Conservation (phyloP, 2,888 invertebrate genomes). For the Steinernema carpocapsae region DNA sequence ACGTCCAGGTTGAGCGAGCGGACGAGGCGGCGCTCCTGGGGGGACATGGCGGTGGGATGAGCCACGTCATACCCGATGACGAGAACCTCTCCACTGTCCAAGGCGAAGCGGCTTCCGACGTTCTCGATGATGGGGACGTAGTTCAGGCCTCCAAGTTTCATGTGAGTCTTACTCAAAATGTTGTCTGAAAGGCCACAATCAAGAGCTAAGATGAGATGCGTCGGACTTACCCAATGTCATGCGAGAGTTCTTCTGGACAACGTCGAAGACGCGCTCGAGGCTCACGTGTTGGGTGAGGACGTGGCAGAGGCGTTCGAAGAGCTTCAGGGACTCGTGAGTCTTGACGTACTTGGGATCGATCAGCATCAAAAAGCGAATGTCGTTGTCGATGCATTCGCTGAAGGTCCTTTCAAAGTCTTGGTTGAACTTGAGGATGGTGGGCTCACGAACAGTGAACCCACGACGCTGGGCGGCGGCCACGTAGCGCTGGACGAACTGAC, state of each 20-base stretch:
- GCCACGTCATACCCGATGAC: slow-evolving; percentile 51
- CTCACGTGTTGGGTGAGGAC: slow-evolving; percentile 46
- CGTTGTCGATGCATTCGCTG: slow-evolving; percentile 34
- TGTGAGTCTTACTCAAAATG: slow-evolving; percentile 47
- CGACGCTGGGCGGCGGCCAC: not conserved
- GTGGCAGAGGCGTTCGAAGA: slow-evolving; percentile 41
- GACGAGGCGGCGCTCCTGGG: slow-evolving; percentile 38
- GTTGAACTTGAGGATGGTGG: not conserved
- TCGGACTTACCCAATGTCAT: not conserved
- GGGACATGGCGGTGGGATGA: slow-evolving; percentile 37
- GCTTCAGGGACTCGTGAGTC: slow-evolving; percentile 43
- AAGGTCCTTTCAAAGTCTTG: not conserved
- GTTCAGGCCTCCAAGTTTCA: slow-evolving; percentile 46
- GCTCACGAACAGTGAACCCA: not conserved
- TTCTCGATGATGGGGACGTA: slow-evolving; percentile 42
- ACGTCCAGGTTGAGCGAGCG: slow-evolving; percentile 26
- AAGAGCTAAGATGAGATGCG: not conserved
- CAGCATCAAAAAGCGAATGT: slow-evolving; percentile 40
- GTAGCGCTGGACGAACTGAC: not conserved
- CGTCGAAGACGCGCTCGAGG: slow-evolving; percentile 11
- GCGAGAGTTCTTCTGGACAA: slow-evolving; percentile 14
- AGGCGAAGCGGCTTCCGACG: not conserved
- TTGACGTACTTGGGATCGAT: slow-evolving; percentile 37
- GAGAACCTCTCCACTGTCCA: slow-evolving; percentile 37
- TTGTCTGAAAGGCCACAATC: slow-evolving; percentile 28